A percentile compares a stretch with the other conserved stretches of the same genome.
Conservation (phyloP, 2,888 invertebrate genomes). For the Xestia c-nigrum region DNA sequence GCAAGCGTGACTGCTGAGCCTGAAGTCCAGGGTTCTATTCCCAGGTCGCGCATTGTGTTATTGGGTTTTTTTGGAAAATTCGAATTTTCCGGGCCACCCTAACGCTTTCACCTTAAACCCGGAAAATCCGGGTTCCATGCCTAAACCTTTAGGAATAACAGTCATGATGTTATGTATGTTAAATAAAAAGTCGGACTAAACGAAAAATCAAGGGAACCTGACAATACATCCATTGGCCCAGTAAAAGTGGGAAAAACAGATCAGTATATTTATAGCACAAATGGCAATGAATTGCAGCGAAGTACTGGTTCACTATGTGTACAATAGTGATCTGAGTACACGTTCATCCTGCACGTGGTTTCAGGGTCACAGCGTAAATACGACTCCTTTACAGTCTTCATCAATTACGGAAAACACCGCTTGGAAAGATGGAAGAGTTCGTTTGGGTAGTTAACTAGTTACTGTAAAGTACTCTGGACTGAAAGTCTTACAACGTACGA, state of each 20-base stretch:
- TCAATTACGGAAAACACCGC: constrained; percentile 41
- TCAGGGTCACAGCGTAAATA: constrained; percentile 38
- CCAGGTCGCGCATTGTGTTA: no score
- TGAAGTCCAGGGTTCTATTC: no score
- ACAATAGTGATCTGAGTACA: constrained; percentile 23
- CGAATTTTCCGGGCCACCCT: no score
- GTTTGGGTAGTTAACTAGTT: neutral
- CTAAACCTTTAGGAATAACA: no score
- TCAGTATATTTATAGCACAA: constrained; percentile 3
- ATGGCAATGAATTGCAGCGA: constrained; percentile 27
- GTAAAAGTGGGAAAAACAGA: constrained; percentile 7
- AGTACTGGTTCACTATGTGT: constrained; percentile 15
- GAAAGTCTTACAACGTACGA: neutral
- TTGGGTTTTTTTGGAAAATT: no score
- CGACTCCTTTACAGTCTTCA: constrained; percentile 44
- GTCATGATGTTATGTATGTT: no score
- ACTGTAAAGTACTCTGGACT: neutral
- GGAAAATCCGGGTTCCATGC: no score
- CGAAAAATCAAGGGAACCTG: neutral
- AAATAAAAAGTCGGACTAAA: neutral
- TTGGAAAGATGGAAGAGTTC: constrained; percentile 4
- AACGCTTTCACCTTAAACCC: no score
- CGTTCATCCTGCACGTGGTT: constrained; percentile 40
- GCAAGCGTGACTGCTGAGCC: no score
- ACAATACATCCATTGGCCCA: neutral